Evolutionary conservation across 2,113 vertebrate genomes (phyloP).

Genomic region (Leiothrix lutea): DNA sequence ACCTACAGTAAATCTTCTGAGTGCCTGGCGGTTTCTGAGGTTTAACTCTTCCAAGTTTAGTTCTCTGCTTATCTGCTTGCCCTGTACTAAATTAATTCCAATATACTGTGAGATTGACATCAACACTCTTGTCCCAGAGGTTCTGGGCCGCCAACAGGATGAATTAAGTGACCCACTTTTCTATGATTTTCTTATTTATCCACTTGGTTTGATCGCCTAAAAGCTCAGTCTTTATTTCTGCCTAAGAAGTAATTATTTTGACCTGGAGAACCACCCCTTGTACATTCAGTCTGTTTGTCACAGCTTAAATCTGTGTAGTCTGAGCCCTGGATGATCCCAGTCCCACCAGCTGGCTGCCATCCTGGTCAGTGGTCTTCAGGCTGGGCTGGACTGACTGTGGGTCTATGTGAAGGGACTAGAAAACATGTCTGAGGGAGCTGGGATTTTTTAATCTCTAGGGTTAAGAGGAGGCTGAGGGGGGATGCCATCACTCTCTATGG

Average conservation of each 20-base stretch:
- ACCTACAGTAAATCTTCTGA: conserved; percentile 42
- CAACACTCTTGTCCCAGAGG: not conserved
- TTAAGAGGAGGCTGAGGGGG: fast-evolving
- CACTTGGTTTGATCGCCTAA: not conserved
- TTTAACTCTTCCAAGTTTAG: conserved; percentile 14
- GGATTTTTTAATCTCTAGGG: not conserved
- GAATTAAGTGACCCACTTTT: not conserved
- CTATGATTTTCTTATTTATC: not conserved
- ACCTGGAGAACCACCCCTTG: not conserved
- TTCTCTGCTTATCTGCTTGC: not conserved
- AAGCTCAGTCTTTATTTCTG: not conserved
- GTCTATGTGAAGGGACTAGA: not conserved
- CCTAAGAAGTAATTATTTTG: not conserved
- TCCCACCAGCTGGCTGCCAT: not conserved
- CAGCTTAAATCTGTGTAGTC: not conserved
- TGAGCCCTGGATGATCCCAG: not conserved
- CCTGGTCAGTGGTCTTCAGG: not conserved
- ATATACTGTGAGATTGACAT: not conserved
- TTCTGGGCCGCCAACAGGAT: not conserved
- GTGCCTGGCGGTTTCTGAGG: not conserved
- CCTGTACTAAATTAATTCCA: not conserved
- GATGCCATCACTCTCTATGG: fast-evolving
- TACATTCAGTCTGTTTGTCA: not conserved
- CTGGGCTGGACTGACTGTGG: not conserved
- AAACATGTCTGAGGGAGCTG: not conserved